These are phyloP conservation scores for Papilio xuthus DNA, from an alignment of 1,140 invertebrate species.

Conservation along the genomic window DNA sequence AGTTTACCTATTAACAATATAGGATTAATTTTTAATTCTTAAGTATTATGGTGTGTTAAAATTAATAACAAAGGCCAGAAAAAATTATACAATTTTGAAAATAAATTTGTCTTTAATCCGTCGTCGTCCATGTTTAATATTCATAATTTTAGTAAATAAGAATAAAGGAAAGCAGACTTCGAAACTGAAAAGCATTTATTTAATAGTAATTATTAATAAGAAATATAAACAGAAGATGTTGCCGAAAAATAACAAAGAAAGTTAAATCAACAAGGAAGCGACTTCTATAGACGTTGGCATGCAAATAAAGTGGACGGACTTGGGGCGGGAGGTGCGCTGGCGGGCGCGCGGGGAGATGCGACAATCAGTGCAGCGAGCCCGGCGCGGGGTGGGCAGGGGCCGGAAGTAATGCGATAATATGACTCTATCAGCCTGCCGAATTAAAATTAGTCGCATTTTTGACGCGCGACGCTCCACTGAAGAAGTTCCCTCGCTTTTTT, in stretches of 20 bases:
- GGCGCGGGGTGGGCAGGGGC: conserved; percentile 45
- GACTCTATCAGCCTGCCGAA: conserved; percentile 65
- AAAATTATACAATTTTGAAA: background rate
- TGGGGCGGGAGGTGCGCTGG: background rate
- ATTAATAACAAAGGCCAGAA: background rate
- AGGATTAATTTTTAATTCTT: no score
- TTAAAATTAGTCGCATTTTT: conserved; percentile 77
- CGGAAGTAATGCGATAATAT: conserved; percentile 68
- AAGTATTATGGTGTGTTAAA: no score
- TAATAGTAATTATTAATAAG: conserved; percentile 4
- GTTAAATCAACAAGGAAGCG: conserved; percentile 19
- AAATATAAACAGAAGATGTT: background rate
- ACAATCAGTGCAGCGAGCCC: conserved; percentile 27
- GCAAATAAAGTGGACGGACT: conserved; percentile 19
- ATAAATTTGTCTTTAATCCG: background rate
- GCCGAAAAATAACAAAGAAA: conserved; percentile 5
- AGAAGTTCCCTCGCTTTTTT: conserved; percentile 58
- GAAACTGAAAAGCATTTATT: background rate
- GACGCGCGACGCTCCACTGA: conserved; percentile 55
- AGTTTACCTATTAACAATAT: no score
- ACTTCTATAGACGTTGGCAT: background rate
- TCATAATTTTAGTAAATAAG: background rate
- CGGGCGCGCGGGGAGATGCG: background rate
- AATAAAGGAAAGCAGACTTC: background rate
- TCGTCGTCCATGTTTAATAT: background rate